phyloP scores from a whole-genome alignment of 2,797 vertebrate genomes.

The Anguilla marmorata region DNA sequence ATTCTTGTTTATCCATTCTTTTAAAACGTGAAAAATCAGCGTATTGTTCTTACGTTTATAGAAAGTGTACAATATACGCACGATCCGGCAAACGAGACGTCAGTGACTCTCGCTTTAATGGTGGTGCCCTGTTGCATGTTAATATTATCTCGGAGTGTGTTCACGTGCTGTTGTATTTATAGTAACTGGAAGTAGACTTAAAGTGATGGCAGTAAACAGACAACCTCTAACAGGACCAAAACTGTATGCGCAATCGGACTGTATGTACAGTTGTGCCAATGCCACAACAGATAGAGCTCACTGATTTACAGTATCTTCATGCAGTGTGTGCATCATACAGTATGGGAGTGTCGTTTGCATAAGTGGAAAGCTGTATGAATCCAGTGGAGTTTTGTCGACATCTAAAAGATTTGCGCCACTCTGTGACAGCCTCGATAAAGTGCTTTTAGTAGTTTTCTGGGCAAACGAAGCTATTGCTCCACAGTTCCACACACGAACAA shows the following conservation, averaged over 20 bases:
- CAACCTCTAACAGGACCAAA: neutral
- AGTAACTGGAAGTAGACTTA: slow-evolving; percentile 20
- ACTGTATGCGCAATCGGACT: neutral
- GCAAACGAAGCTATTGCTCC: slow-evolving; percentile 2
- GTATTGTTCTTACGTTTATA: neutral
- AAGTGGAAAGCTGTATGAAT: neutral
- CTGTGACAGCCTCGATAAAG: neutral
- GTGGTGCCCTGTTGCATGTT: slow-evolving; percentile 27
- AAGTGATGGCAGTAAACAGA: neutral
- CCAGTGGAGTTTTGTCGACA: neutral
- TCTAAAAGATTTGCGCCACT: slow-evolving; percentile 10
- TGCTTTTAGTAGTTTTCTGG: slow-evolving; percentile 2
- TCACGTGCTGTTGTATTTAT: slow-evolving; percentile 34
- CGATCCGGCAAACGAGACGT: neutral
- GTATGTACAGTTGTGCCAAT: neutral
- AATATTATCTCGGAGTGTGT: slow-evolving; percentile 28
- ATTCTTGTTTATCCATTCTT: neutral
- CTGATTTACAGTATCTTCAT: slow-evolving; percentile 3
- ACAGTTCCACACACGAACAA: neutral
- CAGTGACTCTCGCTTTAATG: neutral
- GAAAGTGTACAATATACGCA: neutral
- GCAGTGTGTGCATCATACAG: neutral
- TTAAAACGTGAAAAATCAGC: neutral
- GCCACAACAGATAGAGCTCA: slow-evolving; percentile 3
- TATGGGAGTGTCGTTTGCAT: slow-evolving; percentile 3